A percentile compares a stretch with the other conserved stretches of the same genome.
Evolutionary conservation across 1,140 invertebrate genomes (phyloP).

Genomic region (Augochlora pura): DNA sequence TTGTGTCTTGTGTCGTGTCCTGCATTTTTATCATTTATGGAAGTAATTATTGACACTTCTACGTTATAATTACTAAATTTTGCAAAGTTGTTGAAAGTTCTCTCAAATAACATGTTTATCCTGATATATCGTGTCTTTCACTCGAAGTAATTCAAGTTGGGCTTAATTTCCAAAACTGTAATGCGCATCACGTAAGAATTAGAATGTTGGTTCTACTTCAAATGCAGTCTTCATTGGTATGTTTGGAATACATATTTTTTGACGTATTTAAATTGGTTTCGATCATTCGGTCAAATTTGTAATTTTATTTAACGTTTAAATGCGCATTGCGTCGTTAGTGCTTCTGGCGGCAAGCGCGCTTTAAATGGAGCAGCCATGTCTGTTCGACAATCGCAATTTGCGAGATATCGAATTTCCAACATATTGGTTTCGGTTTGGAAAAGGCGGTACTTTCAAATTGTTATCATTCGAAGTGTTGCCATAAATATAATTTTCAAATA

Average conservation of each 20-base stretch:
- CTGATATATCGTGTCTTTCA: no score
- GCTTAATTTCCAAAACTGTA: background rate
- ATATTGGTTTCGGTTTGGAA: background rate
- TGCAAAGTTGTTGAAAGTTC: no score
- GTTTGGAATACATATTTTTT: no score
- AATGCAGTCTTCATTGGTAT: no score
- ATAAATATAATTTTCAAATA: no score
- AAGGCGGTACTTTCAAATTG: background rate
- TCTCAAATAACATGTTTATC: no score
- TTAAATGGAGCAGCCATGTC: background rate
- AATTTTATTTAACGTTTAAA: background rate
- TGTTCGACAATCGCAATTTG: background rate
- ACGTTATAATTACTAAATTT: background rate
- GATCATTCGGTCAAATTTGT: no score
- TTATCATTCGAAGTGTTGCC: no score
- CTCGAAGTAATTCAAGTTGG: no score
- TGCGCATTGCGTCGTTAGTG: background rate
- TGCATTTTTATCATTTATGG: background rate
- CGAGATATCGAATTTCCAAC: background rate
- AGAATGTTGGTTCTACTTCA: background rate
- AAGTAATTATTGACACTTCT: background rate
- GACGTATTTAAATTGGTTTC: no score
- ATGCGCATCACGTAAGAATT: background rate
- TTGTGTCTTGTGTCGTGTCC: background rate
- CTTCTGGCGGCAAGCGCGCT: background rate